Base-by-base conservation (phyloP, 2,113 vertebrate genomes). In the Phalacrocorax brasilianus region DNA sequence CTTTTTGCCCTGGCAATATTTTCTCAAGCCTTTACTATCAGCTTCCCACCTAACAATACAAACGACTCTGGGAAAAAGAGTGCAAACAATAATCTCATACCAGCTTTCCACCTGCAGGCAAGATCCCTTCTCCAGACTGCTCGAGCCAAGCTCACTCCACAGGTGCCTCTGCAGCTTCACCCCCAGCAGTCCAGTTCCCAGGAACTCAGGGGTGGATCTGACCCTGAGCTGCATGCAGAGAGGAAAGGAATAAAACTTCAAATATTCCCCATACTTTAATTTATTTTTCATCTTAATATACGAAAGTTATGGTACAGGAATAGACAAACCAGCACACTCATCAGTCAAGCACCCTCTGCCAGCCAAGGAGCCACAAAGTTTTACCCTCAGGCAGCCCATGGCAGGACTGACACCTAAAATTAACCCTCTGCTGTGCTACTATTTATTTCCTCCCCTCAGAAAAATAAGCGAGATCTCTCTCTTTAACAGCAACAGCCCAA, bases 131-230 rank as follows among this genome's bases (percentile, higher is more conserved):
- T 59, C 53, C 1, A 0, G 23, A 49, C 61, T 80, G 50, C 33
- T 50, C 1, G 2, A 53, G 58, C 27, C 0, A 2, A 75, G 35
- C 89, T 63, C 4, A 1, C 32, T 30, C 38, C 6, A 1, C 40
- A 62, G 61, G 56, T 82, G 50, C 56, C 50, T 85, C 73, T 32
- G 81, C 30, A 65, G 35, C 6, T n/a, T 47, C 42, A 67, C 23
- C 22, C 67, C 53, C 26, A 33, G 58, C 27, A 74, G n/a, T 21
- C 12, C 55, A 12, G 33, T 28, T 87, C 28, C 32, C 1, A 1
- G 28, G 47, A 11, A 9, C 13, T 58, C 40, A 20, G 24, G 35
- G 35, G 7, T 33, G 14, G 38, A 45, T 42, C 52, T 56, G 42
- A 11, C 9, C 40, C 24, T 22, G 18, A 81, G 49, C 38, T 81